Evolutionary conservation across 1,140 invertebrate species (phyloP), one percentile per base, ranked within the genome.

Genomic region (Scaptomyza pallida): DNA sequence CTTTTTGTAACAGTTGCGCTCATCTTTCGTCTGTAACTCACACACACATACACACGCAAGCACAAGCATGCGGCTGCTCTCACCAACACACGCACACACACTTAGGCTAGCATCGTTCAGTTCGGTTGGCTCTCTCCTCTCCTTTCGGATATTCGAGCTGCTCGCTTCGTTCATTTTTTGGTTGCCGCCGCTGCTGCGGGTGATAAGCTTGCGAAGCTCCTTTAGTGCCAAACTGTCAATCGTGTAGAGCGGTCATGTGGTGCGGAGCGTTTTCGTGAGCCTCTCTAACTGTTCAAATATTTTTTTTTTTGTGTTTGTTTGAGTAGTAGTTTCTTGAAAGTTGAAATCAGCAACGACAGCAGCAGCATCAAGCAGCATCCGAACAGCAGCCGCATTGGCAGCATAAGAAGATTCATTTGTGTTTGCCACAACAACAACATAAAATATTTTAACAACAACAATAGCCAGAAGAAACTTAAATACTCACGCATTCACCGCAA

Each of bases 161-260:
- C 33, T 19, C 16, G 23, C 17, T 21, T 44, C 33, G 41, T 41
- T 30, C 45, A 19, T 13, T 44, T 45, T 44, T 45, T 45, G 21
- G 33, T n/a, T n/a, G 44, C 21, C 30, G 15, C 17, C n/a, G 26
- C 30, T 47, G n/a, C n/a, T n/a, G n/a, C n/a, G 48, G 16, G 35
- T 68, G 62, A 72, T 72, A 72, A 72, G 63, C 68, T 65, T 35
- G 45, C 62, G 52, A 43, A 65, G 68, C 45, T 57, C 52, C 61
- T 80, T 81, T 68, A 86, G 81, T 86, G 81, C 82, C 81, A 86
- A 86, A 88, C 81, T 88, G 81, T 86, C 78, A 86, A 78, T 86
- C 81, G 81, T 86, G 82, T 86, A 75, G 81, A 88, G 81, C 81
- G 81, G 81, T 86, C 70, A 86, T 86, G 82, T 86, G 69, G 73